phyloP scores from a whole-genome alignment of 2,888 invertebrate species.

The Lasius fuliginosus region DNA sequence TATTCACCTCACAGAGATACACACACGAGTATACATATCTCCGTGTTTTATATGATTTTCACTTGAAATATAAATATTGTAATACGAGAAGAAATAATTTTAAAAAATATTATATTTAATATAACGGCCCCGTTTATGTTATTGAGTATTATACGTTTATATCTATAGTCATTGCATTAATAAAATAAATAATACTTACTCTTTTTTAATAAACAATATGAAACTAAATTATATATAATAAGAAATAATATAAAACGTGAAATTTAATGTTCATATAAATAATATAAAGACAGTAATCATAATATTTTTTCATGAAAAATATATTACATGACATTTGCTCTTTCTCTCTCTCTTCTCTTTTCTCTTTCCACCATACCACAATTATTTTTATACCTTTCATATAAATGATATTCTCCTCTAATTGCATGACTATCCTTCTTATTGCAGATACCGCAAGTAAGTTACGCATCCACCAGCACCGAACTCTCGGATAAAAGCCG shows the following conservation, averaged over 20 bases:
- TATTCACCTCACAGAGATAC: slow-evolving; percentile 16
- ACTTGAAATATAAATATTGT: not conserved
- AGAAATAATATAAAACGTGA: not conserved
- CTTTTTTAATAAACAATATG: not conserved
- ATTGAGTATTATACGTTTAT: not conserved
- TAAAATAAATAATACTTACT: too few relatives aligned
- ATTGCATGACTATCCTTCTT: slow-evolving; percentile 50
- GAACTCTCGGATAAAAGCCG: slow-evolving; percentile 91
- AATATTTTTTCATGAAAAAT: slow-evolving; percentile 2
- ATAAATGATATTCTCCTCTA: not conserved
- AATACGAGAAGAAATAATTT: not conserved
- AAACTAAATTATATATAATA: not conserved
- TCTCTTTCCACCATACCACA: not conserved
- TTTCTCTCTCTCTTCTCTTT: not conserved
- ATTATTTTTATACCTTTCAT: slow-evolving; percentile 4
- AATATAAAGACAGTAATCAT: not conserved
- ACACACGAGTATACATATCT: not conserved
- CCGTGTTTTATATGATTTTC: not conserved
- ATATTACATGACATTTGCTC: not conserved
- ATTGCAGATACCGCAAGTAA: slow-evolving; percentile 90
- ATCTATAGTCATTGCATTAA: not conserved
- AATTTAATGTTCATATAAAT: not conserved
- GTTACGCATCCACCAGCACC: slow-evolving; percentile 91
- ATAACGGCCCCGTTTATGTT: not conserved
- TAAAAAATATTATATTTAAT: not conserved